Evolutionary conservation across 2,113 vertebrate genomes (phyloP).

Genomic region (Malurus cyaneus): DNA sequence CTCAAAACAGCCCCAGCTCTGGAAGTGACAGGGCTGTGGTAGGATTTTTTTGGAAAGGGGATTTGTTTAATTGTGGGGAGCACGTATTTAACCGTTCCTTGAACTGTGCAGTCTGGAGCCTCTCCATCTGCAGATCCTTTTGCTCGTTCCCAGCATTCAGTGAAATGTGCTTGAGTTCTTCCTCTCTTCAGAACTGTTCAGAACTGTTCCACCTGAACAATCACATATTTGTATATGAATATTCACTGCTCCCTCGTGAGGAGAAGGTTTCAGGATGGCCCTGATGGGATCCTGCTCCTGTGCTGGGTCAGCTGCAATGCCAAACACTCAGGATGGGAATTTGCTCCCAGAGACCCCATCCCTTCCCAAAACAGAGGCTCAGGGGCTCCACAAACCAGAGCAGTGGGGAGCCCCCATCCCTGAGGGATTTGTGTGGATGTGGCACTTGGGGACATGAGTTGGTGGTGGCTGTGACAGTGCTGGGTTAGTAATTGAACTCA

Average conservation of each 20-base stretch:
- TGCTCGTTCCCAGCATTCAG: neutral
- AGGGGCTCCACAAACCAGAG: neutral
- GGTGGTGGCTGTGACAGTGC: neutral
- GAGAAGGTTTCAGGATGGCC: neutral
- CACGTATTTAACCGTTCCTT: neutral
- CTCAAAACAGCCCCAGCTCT: neutral
- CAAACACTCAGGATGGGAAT: neutral
- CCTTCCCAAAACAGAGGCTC: neutral
- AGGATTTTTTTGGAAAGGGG: neutral
- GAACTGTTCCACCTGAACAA: neutral
- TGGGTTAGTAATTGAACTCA: neutral
- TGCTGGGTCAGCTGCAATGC: neutral
- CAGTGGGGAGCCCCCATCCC: neutral
- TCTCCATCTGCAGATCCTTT: neutral
- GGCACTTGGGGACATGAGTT: neutral
- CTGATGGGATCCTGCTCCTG: neutral
- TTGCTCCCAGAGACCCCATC: neutral
- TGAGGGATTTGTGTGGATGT: neutral
- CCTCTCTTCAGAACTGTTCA: neutral
- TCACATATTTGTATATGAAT: neutral
- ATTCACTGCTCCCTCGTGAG: neutral
- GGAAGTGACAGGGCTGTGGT: neutral
- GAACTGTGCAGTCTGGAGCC: neutral
- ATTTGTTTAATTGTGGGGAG: neutral
- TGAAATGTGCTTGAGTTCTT: neutral